phyloP scores from a whole-genome alignment of 2,888 invertebrate genomes.

The Yponomeuta cagnagella region DNA sequence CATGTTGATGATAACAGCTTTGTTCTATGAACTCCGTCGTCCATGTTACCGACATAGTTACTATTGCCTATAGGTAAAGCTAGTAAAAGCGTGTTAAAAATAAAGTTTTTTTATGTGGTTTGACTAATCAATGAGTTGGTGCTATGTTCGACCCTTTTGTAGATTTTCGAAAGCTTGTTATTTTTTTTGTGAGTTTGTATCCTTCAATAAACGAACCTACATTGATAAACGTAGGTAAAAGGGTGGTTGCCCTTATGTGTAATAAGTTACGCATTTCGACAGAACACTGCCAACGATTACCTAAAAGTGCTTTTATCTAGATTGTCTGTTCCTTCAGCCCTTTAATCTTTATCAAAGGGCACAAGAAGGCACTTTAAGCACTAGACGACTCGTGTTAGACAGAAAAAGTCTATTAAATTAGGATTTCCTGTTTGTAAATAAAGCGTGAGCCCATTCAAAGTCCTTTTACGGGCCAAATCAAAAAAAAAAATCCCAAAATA shows the following conservation, averaged over 20 bases:
- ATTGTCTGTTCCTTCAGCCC: not conserved
- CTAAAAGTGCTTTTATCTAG: not conserved
- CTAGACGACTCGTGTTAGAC: not conserved
- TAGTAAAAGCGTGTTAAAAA: too few species aligned
- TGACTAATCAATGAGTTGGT: too few species aligned
- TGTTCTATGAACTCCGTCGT: too few species aligned
- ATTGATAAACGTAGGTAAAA: too few species aligned
- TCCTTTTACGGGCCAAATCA: conserved; percentile 38
- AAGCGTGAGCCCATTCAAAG: conserved; percentile 34
- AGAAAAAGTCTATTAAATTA: conserved; percentile 18
- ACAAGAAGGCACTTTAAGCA: conserved; percentile 7
- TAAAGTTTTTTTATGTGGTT: too few species aligned
- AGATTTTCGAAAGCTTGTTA: too few species aligned
- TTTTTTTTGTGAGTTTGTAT: too few species aligned
- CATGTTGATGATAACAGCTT: too few species aligned
- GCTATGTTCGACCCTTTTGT: too few species aligned
- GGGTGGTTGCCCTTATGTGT: not conserved
- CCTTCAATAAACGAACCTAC: too few species aligned
- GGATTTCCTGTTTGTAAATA: conserved; percentile 23
- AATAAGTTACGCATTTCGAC: not conserved
- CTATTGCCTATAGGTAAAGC: too few species aligned
- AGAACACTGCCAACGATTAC: not conserved
- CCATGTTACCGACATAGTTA: too few species aligned
- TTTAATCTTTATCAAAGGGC: conserved; percentile 10
- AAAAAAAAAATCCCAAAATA: conserved; percentile 54